Conservation (phyloP, 2,113 vertebrate species). For the Haliaeetus leucogaster region DNA sequence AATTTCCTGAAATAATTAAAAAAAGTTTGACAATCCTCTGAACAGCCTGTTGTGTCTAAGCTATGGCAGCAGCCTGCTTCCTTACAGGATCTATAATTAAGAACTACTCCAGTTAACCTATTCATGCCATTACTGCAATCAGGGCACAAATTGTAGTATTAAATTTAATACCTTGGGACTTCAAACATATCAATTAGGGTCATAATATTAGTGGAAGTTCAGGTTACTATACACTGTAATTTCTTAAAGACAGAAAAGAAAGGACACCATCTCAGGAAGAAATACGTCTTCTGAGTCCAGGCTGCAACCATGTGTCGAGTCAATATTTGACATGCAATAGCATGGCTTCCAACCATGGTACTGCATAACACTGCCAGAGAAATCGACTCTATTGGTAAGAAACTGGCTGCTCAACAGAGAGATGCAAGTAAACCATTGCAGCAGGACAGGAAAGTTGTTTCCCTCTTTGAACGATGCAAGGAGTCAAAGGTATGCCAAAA, state of each 20-base stretch:
- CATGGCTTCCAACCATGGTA: neutral
- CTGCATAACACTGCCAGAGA: neutral
- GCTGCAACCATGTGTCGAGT: neutral
- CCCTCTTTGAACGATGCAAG: neutral
- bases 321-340: neutral
- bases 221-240: neutral
- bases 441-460: neutral
- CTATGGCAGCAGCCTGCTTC: neutral
- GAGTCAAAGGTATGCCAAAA: neutral
- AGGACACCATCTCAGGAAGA: neutral
- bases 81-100: neutral
- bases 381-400: neutral
- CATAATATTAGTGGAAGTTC: neutral
- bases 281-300: neutral
- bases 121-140: neutral
- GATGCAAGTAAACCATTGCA: neutral
- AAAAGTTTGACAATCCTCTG: neutral
- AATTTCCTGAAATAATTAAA: neutral
- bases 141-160: neutral
- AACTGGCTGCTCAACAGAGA: neutral
- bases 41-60: neutral
- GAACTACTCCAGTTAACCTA: neutral
- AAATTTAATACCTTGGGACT: neutral
- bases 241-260: neutral
- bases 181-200: neutral